Conservation (phyloP, 2,113 vertebrate genomes). For the Tachuris rubrigastra region DNA sequence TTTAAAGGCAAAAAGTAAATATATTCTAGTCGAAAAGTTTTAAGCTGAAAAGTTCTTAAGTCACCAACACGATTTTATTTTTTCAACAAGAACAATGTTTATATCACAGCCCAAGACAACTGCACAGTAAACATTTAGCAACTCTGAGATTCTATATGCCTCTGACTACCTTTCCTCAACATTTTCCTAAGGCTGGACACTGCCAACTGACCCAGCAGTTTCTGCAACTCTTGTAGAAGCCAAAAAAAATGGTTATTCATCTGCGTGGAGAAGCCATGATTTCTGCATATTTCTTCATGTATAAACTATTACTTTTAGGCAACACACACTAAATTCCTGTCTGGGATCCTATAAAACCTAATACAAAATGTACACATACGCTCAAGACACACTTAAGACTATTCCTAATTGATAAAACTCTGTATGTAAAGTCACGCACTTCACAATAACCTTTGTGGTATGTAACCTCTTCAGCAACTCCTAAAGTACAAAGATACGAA, state of each 20-base stretch:
- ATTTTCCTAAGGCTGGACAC: not conserved
- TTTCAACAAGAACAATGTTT: not conserved
- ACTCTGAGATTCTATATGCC: not conserved
- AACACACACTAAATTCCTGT: not conserved
- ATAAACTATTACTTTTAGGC: not conserved
- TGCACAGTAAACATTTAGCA: not conserved
- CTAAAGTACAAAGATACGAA: not conserved
- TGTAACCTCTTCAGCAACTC: not conserved
- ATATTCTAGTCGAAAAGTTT: not conserved
- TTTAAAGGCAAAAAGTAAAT: not conserved
- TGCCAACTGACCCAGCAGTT: not conserved
- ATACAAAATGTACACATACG: no score
- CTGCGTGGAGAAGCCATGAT: not conserved
- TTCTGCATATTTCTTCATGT: not conserved
- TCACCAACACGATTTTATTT: not conserved
- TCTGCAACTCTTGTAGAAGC: not conserved
- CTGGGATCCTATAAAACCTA: not conserved
- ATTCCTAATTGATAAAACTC: not conserved
- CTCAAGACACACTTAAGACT: not conserved
- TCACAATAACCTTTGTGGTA: not conserved
- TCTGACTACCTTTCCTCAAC: not conserved
- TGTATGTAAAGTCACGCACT: accelerated
- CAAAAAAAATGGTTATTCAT: not conserved
- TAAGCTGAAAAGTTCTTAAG: not conserved
- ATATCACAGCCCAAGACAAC: not conserved